Conservation (phyloP, 2,113 vertebrate genomes). For the Pollachius pollachius region DNA sequence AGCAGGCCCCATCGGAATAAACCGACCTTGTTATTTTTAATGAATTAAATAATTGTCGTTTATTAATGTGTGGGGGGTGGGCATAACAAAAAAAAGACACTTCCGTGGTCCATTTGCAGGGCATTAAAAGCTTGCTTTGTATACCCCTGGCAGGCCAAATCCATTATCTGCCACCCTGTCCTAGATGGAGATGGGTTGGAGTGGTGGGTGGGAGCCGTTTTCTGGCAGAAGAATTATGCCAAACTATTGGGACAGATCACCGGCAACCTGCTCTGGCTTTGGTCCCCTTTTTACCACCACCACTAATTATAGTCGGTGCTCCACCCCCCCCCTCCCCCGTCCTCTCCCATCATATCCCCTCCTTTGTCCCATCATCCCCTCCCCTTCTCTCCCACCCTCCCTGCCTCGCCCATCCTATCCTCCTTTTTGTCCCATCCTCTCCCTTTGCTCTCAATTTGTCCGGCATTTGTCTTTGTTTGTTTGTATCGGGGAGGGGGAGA, state of each 20-base stretch:
- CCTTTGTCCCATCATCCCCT: not conserved
- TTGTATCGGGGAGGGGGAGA: no score
- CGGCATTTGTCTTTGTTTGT: no score
- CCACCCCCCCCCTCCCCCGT: slow-evolving; percentile 31
- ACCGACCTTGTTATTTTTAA: no score
- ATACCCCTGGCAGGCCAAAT: slow-evolving; percentile 58
- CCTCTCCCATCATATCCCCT: not conserved
- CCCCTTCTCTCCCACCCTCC: slow-evolving; percentile 13
- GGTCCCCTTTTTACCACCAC: slow-evolving; percentile 73
- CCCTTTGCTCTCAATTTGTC: not conserved
- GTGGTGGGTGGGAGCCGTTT: not conserved
- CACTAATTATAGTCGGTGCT: slow-evolving; percentile 77
- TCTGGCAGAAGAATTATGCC: slow-evolving; percentile 64
- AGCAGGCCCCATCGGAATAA: no score
- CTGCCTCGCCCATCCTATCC: slow-evolving; percentile 5
- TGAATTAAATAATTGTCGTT: no score
- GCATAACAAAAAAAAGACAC: no score
- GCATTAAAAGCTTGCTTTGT: slow-evolving; percentile 56
- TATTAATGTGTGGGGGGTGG: no score
- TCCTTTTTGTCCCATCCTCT: slow-evolving; percentile 24
- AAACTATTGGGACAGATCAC: slow-evolving; percentile 77
- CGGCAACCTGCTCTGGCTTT: slow-evolving; percentile 70
- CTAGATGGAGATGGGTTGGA: slow-evolving; percentile 30
- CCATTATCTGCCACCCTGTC: slow-evolving; percentile 67
- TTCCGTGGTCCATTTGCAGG: slow-evolving; percentile 22